Conservation (phyloP, 2,888 invertebrate species). For the Proisotoma minuta region DNA sequence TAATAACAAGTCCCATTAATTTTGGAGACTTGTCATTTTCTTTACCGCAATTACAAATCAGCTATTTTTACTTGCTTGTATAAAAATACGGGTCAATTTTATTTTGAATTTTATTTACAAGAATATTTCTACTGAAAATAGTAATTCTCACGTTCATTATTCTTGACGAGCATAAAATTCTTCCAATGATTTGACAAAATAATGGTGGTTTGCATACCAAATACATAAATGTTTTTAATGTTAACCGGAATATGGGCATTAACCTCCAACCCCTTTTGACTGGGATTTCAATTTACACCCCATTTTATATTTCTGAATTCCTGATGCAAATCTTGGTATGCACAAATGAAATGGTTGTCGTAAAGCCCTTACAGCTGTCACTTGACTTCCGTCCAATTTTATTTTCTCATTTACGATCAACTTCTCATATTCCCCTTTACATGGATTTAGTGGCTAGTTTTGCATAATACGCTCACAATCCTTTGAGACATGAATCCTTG, state of each 20-base stretch:
- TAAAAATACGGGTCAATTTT: too few species aligned
- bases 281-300: neutral
- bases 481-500: too few species aligned
- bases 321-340: neutral
- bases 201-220: too few species aligned
- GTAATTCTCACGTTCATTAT: too few species aligned
- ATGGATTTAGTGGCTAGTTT: neutral
- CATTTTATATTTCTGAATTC: neutral
- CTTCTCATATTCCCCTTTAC: constrained; percentile 3
- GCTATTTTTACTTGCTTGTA: neutral
- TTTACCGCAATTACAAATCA: constrained; percentile 6
- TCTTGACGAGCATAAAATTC: too few species aligned
- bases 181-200: too few species aligned
- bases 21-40: constrained; percentile 8
- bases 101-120: too few species aligned
- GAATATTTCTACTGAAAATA: too few species aligned
- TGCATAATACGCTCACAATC: too few species aligned
- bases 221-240: too few species aligned
- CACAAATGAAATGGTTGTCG: constrained; percentile 21
- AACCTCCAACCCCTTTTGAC: too few species aligned
- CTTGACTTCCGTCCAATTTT: constrained; percentile 29
- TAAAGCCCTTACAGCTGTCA: constrained; percentile 25
- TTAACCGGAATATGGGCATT: too few species aligned
- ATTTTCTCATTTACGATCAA: constrained; percentile 32
- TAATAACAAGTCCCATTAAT: constrained; percentile 11